Evolutionary conservation across 2,797 vertebrate genomes (phyloP).

Genomic region (Oreochromis grahami): DNA sequence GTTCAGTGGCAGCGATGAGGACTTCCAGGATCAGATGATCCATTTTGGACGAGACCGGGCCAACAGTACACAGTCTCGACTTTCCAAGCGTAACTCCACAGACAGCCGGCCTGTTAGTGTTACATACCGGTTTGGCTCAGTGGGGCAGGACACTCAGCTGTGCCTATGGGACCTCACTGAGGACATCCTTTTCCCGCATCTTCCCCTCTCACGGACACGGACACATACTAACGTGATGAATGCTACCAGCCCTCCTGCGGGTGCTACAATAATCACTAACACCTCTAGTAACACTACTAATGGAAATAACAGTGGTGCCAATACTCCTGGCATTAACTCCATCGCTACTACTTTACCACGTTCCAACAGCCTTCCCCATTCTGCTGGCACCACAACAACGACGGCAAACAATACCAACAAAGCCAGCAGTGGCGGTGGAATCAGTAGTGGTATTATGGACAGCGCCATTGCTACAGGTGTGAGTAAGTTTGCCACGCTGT

Average conservation of each 20-base stretch:
- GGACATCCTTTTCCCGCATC: slow-evolving; percentile 97
- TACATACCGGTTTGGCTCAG: slow-evolving; percentile 91
- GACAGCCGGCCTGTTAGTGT: slow-evolving; percentile 93
- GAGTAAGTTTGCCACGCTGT: slow-evolving; percentile 95
- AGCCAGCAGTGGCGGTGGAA: slow-evolving; percentile 43
- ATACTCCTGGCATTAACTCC: slow-evolving; percentile 79
- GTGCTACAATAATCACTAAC: slow-evolving; percentile 78
- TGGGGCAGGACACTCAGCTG: slow-evolving; percentile 96
- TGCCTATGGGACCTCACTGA: slow-evolving; percentile 99
- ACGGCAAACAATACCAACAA: slow-evolving; percentile 88
- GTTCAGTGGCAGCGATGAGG: slow-evolving; percentile 95
- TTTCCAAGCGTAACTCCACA: slow-evolving; percentile 97
- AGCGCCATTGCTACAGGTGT: slow-evolving; percentile 89
- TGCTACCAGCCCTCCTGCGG: slow-evolving; percentile 85
- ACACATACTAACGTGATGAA: slow-evolving; percentile 99
- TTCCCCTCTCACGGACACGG: slow-evolving; percentile 93
- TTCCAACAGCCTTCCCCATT: slow-evolving; percentile 96
- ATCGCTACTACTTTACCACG: slow-evolving; percentile 88
- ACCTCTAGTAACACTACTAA: slow-evolving; percentile 79
- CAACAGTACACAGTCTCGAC: slow-evolving; percentile 89
- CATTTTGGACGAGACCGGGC: slow-evolving; percentile 84
- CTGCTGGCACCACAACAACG: slow-evolving; percentile 79
- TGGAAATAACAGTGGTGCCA: slow-evolving; percentile 81
- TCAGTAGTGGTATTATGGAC: slow-evolving; percentile 77
- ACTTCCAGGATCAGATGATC: slow-evolving; percentile 93